These are phyloP conservation scores for Mesaphorura yosii DNA, from an alignment of 1,140 invertebrate genomes.

Conservation along the genomic window DNA sequence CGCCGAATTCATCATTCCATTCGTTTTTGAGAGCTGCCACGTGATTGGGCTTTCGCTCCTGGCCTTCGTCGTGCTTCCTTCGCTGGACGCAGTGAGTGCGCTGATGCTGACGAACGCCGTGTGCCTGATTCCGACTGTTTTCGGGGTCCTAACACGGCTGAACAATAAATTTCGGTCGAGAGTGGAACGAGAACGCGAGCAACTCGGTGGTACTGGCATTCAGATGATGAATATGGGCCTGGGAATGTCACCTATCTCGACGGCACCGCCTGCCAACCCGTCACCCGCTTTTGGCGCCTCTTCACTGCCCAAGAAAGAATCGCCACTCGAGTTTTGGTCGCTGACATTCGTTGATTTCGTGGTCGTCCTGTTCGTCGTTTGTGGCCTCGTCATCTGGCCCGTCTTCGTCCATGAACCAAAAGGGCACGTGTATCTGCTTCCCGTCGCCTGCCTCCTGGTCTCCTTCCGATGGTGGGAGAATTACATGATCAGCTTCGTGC, in stretches of 20 bases:
- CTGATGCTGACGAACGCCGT: constrained; percentile 42
- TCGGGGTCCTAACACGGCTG: constrained; percentile 32
- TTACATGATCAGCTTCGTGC: no score
- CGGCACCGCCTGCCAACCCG: no score
- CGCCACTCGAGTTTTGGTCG: no score
- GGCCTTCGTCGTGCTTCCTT: constrained; percentile 42
- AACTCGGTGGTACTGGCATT: no score
- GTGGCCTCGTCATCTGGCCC: constrained; percentile 15
- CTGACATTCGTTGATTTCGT: not conserved
- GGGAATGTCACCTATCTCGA: no score
- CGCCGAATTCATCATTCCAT: constrained; percentile 9
- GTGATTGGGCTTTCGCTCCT: constrained; percentile 36
- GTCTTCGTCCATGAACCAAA: not conserved
- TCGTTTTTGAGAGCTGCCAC: constrained; percentile 9
- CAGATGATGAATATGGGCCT: no score
- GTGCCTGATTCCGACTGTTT: constrained; percentile 40
- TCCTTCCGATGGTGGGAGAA: constrained; percentile 90
- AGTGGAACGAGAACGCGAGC: no score
- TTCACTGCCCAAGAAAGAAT: no score
- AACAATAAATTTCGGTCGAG: no score
- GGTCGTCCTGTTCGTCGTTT: constrained; percentile 33
- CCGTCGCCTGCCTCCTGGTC: constrained; percentile 36
- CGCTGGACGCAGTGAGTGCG: constrained; percentile 40
- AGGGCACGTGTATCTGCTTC: constrained; percentile 36
- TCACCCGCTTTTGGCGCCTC: no score